These are phyloP conservation scores for Agrochola lychnidis DNA, from an alignment of 2,888 invertebrate genomes.

Conservation along the genomic window DNA sequence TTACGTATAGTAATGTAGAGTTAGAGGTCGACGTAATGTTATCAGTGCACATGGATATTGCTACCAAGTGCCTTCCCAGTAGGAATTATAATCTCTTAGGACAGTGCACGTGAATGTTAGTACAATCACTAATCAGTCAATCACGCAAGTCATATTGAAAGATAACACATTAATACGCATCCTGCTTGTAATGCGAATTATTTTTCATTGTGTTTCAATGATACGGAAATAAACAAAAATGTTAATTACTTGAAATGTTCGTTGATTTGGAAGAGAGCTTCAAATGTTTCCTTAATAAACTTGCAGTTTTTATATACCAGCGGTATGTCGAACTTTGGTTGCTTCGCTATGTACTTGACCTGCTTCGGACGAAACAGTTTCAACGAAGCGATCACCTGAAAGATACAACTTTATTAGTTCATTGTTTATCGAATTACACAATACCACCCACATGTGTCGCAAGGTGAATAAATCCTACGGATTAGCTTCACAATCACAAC, in stretches of 20 bases:
- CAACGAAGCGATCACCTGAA: slow-evolving; percentile 82
- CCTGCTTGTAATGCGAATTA: slow-evolving; percentile 16
- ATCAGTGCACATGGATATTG: slow-evolving; percentile 30
- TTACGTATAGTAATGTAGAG: slow-evolving; percentile 10
- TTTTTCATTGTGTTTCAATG: slow-evolving; percentile 2
- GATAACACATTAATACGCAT: slow-evolving; percentile 3
- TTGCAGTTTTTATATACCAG: slow-evolving; percentile 83
- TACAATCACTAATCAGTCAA: slow-evolving; percentile 31
- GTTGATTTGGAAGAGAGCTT: slow-evolving; percentile 73
- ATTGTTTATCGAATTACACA: slow-evolving; percentile 28
- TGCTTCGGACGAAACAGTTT: slow-evolving; percentile 82
- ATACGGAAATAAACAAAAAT: slow-evolving; percentile 1
- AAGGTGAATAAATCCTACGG: slow-evolving; percentile 34
- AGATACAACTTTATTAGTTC: slow-evolving; percentile 49
- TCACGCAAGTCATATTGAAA: slow-evolving; percentile 22
- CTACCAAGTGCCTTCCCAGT: slow-evolving; percentile 2
- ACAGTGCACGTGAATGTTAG: slow-evolving; percentile 5
- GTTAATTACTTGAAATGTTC: slow-evolving; percentile 81
- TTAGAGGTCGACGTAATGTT: slow-evolving; percentile 43
- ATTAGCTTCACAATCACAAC: slow-evolving; percentile 34
- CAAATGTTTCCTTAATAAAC: slow-evolving; percentile 78
- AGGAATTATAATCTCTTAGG: slow-evolving; percentile 14
- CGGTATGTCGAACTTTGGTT: slow-evolving; percentile 80
- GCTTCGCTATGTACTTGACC: slow-evolving; percentile 79
- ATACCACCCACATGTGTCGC: slow-evolving; percentile 17